These are phyloP conservation scores for Monochamus alternatus DNA, from an alignment of 2,888 invertebrate species.

Conservation along the genomic window DNA sequence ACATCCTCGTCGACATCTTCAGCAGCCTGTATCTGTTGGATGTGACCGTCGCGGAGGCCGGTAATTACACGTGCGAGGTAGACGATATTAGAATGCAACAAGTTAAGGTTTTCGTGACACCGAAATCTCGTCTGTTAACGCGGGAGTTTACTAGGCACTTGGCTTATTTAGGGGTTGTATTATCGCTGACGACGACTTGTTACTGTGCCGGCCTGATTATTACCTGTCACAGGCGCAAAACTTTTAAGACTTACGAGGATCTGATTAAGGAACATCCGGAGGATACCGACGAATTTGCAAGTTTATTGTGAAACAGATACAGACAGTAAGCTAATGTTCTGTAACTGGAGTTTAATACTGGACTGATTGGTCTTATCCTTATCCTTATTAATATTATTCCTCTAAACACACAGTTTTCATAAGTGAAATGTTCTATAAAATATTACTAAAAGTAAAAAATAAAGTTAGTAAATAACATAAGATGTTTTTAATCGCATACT, in stretches of 20 bases:
- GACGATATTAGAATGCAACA: slow-evolving; percentile 75
- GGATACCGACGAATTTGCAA: slow-evolving; percentile 29
- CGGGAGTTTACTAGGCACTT: slow-evolving; percentile 75
- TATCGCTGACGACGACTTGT: slow-evolving; percentile 74
- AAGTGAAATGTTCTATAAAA: no score
- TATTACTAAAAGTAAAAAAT: no score
- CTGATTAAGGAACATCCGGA: slow-evolving; percentile 56
- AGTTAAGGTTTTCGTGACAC: slow-evolving; percentile 72
- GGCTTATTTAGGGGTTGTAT: slow-evolving; percentile 75
- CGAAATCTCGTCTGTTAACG: slow-evolving; percentile 72
- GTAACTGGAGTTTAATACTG: neutral
- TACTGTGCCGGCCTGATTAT: slow-evolving; percentile 75
- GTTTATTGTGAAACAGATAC: slow-evolving; percentile 33
- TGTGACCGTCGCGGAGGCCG: slow-evolving; percentile 77
- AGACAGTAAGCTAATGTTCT: neutral
- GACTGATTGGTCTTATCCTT: neutral
- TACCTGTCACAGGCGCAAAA: slow-evolving; percentile 71
- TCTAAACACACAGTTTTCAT: no score
- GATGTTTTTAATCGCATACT: no score
- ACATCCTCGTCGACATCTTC: slow-evolving; percentile 73
- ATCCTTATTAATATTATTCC: neutral
- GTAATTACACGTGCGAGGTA: slow-evolving; percentile 80
- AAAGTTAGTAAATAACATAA: no score
- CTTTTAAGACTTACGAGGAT: slow-evolving; percentile 68
- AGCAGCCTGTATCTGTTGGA: slow-evolving; percentile 75